Conservation (phyloP, 2,797 vertebrate genomes). For the Okamejei kenojei region DNA sequence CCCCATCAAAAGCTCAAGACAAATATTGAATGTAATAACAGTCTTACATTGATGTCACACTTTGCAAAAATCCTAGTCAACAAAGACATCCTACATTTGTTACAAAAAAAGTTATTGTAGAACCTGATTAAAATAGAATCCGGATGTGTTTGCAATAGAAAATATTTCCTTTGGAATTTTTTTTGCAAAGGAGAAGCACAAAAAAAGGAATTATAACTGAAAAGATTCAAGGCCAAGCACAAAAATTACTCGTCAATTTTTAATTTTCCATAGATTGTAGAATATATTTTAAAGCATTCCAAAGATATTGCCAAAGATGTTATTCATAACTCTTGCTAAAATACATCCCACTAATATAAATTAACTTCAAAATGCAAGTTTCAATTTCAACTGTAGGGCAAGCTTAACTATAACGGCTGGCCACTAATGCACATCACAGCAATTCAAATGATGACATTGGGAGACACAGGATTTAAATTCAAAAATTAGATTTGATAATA, state of each 20-base stretch:
- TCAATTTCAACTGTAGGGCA: not conserved
- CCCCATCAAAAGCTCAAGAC: not conserved
- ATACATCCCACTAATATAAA: not conserved
- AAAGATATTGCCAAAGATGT: not conserved
- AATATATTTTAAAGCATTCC: not conserved
- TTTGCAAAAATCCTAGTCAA: not conserved
- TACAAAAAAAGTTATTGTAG: conserved; percentile 20
- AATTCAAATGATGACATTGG: not conserved
- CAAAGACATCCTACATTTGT: not conserved
- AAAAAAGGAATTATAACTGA: not conserved
- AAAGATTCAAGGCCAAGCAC: not conserved
- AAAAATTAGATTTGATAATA: not conserved
- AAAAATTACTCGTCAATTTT: not conserved
- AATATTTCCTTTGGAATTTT: not conserved
- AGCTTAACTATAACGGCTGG: not conserved
- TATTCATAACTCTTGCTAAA: too few relatives aligned
- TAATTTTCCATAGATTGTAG: not conserved
- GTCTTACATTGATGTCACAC: not conserved
- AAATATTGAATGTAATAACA: not conserved
- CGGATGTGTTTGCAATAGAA: not conserved
- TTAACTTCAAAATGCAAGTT: not conserved
- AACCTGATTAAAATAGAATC: conserved; percentile 15
- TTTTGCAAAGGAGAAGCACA: not conserved
- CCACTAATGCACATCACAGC: not conserved
- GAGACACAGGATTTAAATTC: not conserved